phyloP scores from a whole-genome alignment of 2,888 invertebrate species.

The Kryphioiulus occultus region DNA sequence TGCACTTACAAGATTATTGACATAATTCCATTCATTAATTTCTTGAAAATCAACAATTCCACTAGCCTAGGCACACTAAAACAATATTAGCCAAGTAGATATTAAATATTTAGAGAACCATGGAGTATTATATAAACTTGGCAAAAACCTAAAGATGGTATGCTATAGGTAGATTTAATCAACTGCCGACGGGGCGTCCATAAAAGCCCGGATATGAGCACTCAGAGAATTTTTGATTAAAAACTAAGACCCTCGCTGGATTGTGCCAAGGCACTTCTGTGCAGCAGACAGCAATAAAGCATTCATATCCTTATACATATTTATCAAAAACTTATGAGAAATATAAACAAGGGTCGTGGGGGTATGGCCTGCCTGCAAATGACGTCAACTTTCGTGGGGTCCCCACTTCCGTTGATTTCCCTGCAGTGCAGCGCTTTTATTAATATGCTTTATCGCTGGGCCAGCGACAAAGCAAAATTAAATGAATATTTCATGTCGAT shows the following conservation, averaged over 20 bases:
- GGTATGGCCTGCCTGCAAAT: background rate
- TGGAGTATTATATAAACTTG: too few relatives aligned
- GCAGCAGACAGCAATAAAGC: background rate
- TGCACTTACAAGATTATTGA: background rate
- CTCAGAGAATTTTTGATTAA: too few relatives aligned
- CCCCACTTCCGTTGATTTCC: background rate
- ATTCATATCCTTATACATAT: constrained; percentile 14
- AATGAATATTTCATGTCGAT: constrained; percentile 20
- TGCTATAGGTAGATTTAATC: too few relatives aligned
- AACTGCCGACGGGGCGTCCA: too few relatives aligned
- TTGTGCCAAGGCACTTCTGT: background rate
- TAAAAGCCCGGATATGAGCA: too few relatives aligned
- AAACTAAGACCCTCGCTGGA: background rate
- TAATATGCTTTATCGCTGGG: background rate
- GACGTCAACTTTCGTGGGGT: background rate
- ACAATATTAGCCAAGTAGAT: too few relatives aligned
- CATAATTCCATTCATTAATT: background rate
- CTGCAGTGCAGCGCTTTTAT: constrained; percentile 32
- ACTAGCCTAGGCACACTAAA: background rate
- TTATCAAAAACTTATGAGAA: background rate
- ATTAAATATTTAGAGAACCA: too few relatives aligned
- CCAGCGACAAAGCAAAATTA: constrained; percentile 3
- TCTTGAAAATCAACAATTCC: background rate
- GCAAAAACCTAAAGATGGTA: too few relatives aligned
- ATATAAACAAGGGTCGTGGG: background rate